A percentile compares a stretch with the other conserved stretches of the same genome.
phyloP scores from a whole-genome alignment of 2,888 invertebrate species.

The Globia sparganii region DNA sequence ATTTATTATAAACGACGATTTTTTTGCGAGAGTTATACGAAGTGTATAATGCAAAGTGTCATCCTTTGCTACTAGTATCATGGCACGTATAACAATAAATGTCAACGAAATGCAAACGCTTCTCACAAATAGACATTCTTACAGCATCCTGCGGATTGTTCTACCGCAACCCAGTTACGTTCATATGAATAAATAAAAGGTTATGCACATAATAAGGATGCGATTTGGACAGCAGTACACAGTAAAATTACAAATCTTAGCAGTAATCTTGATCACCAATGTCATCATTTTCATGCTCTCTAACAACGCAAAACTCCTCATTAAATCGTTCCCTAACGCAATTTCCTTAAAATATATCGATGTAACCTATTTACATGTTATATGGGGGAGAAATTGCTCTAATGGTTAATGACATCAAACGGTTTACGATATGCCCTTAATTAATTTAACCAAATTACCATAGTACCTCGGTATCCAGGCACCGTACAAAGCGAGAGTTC shows the following conservation, averaged over 20 bases:
- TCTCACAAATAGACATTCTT: conserved; percentile 32
- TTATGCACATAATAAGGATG: conserved; percentile 26
- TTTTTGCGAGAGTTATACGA: not conserved
- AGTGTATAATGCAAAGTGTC: not conserved
- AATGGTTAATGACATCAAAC: conserved; percentile 26
- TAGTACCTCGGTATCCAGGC: not conserved
- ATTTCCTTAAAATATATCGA: conserved; percentile 11
- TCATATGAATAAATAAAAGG: conserved; percentile 58
- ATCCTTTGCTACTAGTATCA: not conserved
- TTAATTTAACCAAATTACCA: conserved; percentile 39
- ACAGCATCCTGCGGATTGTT: conserved; percentile 34
- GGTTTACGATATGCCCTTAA: conserved; percentile 27
- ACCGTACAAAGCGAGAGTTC: conserved; percentile 2
- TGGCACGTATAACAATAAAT: not conserved
- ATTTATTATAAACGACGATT: not conserved
- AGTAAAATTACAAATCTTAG: not conserved
- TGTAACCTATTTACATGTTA: not conserved
- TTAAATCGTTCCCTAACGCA: not conserved
- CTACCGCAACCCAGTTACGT: conserved; percentile 50
- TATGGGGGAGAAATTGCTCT: not conserved
- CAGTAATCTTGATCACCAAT: conserved; percentile 3
- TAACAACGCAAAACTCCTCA: not conserved
- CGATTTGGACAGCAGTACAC: conserved; percentile 3
- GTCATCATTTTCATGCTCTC: not conserved
- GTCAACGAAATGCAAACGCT: conserved; percentile 34